phyloP scores from a whole-genome alignment of 2,113 vertebrate species.

The Hepsetus odoe region DNA sequence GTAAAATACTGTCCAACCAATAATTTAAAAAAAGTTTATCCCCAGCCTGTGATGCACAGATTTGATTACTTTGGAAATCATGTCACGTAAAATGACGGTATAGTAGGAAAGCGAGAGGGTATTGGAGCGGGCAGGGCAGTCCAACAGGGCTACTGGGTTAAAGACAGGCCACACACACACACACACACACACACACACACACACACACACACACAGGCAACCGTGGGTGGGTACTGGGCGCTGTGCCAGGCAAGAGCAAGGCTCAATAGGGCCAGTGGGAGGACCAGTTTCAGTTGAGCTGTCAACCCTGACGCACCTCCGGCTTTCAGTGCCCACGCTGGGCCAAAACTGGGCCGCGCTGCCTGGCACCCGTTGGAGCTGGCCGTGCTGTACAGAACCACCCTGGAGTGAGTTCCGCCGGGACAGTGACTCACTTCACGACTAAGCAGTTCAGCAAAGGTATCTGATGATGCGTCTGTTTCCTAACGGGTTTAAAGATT shows the following conservation, averaged over 20 bases:
- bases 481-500: background rate
- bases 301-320: conserved; percentile 6
- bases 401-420: background rate
- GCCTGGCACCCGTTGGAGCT: conserved; percentile 22
- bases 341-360: background rate
- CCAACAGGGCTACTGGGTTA: conserved; percentile 8
- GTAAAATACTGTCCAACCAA: no score
- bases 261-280: conserved; percentile 19
- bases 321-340: conserved; percentile 2
- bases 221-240: conserved; percentile 3
- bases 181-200: background rate
- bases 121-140: conserved; percentile 3
- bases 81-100: background rate
- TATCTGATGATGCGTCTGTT: conserved; percentile 10
- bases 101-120: background rate
- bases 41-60: no score
- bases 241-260: background rate
- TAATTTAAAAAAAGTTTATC: no score
- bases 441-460: conserved; percentile 20
- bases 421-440: conserved; percentile 2
- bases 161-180: conserved; percentile 26
- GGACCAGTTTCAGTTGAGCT: conserved; percentile 27
- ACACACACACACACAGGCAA: background rate
- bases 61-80: no score
- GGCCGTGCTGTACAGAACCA: background rate